Conservation (phyloP, 2,113 vertebrate species). For the Regulus satrapa region DNA sequence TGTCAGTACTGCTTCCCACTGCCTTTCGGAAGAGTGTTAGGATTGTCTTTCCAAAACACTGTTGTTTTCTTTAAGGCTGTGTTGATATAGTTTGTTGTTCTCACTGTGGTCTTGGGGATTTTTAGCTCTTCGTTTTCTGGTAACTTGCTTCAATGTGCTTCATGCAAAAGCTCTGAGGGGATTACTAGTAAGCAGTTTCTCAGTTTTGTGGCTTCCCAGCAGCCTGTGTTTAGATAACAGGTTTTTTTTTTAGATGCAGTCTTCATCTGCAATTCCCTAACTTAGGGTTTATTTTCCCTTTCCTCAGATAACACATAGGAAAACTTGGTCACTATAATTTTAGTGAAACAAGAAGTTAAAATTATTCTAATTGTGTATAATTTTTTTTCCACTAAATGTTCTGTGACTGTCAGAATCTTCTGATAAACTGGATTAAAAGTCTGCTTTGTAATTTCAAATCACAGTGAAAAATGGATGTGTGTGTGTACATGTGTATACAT, state of each 20-base stretch:
- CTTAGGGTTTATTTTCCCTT: neutral
- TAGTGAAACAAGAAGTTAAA: neutral
- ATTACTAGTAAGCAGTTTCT: neutral
- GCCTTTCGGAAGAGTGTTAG: neutral
- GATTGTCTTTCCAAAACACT: neutral
- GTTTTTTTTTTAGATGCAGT: neutral
- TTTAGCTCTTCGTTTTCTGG: neutral
- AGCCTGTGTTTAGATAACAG: neutral
- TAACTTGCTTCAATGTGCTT: neutral
- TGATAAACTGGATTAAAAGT: neutral
- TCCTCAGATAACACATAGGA: neutral
- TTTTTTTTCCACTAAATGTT: neutral
- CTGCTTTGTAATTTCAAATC: neutral
- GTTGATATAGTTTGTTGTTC: neutral
- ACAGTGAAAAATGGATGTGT: neutral
- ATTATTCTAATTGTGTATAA: neutral
- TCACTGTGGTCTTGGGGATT: neutral
- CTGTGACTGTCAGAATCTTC: neutral
- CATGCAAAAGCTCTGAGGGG: neutral
- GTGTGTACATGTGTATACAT: rapidly evolving
- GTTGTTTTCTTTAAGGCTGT: neutral
- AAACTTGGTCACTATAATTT: neutral
- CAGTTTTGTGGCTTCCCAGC: neutral
- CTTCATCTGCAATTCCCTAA: neutral
- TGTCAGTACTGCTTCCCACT: neutral